Evolutionary conservation across 2,113 vertebrate species (phyloP).

Genomic region (Acanthochromis polyacanthus): DNA sequence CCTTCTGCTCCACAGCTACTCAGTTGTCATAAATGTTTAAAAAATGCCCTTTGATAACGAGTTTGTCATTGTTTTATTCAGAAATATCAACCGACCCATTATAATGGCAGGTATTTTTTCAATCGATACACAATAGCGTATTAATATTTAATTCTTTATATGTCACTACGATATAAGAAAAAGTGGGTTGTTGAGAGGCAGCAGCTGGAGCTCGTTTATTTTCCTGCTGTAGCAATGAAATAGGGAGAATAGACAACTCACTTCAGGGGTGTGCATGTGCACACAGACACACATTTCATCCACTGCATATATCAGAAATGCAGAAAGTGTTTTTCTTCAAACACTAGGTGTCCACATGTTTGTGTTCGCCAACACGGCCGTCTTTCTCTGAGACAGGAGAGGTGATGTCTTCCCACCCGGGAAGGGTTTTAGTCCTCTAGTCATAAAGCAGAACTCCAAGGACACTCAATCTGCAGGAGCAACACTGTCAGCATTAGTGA

Average conservation of each 20-base stretch:
- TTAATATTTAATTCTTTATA: conserved; percentile 87
- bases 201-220: conserved; percentile 76
- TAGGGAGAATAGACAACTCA: conserved; percentile 53
- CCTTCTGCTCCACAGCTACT: conserved; percentile 76
- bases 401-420: conserved; percentile 89
- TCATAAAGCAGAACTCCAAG: conserved; percentile 89
- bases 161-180: conserved; percentile 80
- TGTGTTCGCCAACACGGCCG: conserved; percentile 23
- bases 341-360: conserved; percentile 26
- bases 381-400: conserved; percentile 86
- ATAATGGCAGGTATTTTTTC: conserved; percentile 84
- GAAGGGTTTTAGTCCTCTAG: conserved; percentile 90
- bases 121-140: conserved; percentile 84
- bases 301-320: conserved; percentile 22
- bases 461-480: conserved; percentile 88
- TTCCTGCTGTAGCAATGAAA: conserved; percentile 58
- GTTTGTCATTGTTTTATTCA: conserved; percentile 88
- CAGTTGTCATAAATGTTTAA: conserved; percentile 87
- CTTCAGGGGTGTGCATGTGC: conserved; percentile 21
- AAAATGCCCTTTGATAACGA: conserved; percentile 88
- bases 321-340: conserved; percentile 35
- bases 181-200: conserved; percentile 70
- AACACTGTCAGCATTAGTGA: conserved; percentile 85
- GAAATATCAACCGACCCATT: conserved; percentile 87
- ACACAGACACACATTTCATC: not conserved